Evolutionary conservation across 2,113 vertebrate species (phyloP).

Genomic region (Fulica atra): DNA sequence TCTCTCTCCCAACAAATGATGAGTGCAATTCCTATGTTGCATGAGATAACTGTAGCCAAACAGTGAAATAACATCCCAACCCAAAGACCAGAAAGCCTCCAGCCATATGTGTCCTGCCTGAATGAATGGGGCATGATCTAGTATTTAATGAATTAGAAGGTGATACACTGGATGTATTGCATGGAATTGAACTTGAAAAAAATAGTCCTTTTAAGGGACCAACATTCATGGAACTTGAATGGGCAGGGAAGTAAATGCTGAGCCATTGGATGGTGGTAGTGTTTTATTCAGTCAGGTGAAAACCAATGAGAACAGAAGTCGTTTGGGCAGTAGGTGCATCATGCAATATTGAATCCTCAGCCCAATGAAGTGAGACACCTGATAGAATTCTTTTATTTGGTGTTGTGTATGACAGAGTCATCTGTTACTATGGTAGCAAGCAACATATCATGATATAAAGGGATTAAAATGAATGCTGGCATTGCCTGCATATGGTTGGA

Average conservation of each 20-base stretch:
- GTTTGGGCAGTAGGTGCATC: neutral
- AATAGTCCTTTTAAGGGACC: neutral
- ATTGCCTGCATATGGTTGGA: neutral
- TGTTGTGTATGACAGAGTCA: neutral
- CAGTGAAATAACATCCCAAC: neutral
- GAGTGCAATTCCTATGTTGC: neutral
- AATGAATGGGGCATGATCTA: neutral
- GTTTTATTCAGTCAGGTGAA: neutral
- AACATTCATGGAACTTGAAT: neutral
- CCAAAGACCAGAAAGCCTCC: neutral
- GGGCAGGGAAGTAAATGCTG: neutral
- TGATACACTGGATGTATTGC: neutral
- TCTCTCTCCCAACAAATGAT: neutral
- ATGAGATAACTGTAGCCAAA: neutral
- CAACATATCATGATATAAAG: neutral
- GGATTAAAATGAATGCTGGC: neutral
- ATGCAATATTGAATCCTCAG: neutral
- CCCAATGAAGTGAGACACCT: neutral
- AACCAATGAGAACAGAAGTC: neutral
- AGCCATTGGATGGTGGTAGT: neutral
- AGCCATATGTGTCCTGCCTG: neutral
- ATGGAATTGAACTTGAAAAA: neutral
- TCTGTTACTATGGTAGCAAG: neutral
- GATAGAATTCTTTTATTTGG: neutral
- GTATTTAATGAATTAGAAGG: neutral